Evolutionary conservation across 2,797 vertebrate genomes (phyloP).

Genomic region (Sus cebifrons): DNA sequence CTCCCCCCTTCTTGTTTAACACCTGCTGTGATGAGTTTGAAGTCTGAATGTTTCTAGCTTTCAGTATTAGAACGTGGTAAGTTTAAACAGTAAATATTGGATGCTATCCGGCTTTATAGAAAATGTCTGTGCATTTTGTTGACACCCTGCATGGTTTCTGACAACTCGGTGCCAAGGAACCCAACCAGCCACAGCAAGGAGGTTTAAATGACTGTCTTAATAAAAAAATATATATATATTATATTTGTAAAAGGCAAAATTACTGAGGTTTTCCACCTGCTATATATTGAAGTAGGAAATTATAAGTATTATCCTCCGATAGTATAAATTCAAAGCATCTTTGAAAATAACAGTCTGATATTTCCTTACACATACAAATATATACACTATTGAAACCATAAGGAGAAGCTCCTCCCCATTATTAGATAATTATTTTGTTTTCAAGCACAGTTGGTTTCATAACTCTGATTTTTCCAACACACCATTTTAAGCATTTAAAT

Average conservation of each 20-base stretch:
- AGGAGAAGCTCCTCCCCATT: not conserved
- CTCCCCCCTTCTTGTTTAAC: slow-evolving; percentile 9
- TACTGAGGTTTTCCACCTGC: slow-evolving; percentile 25
- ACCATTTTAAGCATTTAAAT: not conserved
- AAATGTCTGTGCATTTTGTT: not conserved
- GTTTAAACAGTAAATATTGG: slow-evolving; percentile 29
- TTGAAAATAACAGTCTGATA: slow-evolving; percentile 54
- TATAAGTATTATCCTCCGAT: slow-evolving; percentile 35
- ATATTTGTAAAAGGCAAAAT: slow-evolving; percentile 36
- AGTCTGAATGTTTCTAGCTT: slow-evolving; percentile 61
- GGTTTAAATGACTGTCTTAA: slow-evolving; percentile 16
- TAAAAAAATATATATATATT: not conserved
- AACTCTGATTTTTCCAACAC: slow-evolving; percentile 35
- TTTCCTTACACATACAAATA: slow-evolving; percentile 46
- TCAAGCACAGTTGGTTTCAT: slow-evolving; percentile 42
- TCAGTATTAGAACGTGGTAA: not conserved
- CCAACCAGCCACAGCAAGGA: not conserved
- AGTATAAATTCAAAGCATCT: slow-evolving; percentile 37
- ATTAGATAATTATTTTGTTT: slow-evolving; percentile 4
- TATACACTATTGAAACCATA: not conserved
- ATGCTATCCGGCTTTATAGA: not conserved
- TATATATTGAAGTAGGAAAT: slow-evolving; percentile 48
- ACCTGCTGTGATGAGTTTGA: slow-evolving; percentile 30
- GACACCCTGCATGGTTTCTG: not conserved
- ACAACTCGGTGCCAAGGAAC: not conserved